Base-by-base conservation (phyloP, 2,797 vertebrate species). In the Hypotaenidia okinawae region DNA sequence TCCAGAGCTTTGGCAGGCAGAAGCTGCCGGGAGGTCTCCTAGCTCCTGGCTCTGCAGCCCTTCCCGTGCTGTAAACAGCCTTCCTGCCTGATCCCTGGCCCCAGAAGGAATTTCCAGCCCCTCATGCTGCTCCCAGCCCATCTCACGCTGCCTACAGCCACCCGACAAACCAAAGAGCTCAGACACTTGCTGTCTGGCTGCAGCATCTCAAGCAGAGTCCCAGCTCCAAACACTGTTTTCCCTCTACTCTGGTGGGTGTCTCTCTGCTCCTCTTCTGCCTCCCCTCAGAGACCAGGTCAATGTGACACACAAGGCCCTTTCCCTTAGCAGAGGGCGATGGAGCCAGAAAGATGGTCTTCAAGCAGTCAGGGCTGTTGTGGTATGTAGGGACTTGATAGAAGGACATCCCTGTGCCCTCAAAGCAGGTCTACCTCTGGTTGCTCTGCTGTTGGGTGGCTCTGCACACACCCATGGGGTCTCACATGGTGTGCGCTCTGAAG, bases 401-500 rank as follows among this genome's bases (percentile, higher is more conserved):
- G 55, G 16, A n/a, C 27, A 62, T 14, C 16, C 8, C 30, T 76
- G 17, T 25, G 47, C 52, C 15, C 47, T 59, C 41, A 30, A 16
- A 68, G 47, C 30, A 80, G 37, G 24, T 35, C 37, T 57, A 3
- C 18, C 32, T 64, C 28, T 52, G 41, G 21, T 64, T 24, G 28
- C 32, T 11, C 4, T 30, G 35, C 43, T 10, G 21, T 64, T 27
- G 28, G 37, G 37, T 37, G 37, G 37, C 37, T 37, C 37, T 37
- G 37, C 37, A 37, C 37, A 10, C 37, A 37, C 37, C 43, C 19
- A 18, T 45, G 21, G 15, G 37, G 4, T 6, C 43, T 13, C 0
- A 0, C 17, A 17, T 39, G 22, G 5, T 12, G 16, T 16, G 1
- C 0, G 0, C 11, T 37, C 25, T 2, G 2, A 79, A 77, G 23